Evolutionary conservation across 2,888 invertebrate species (phyloP), one percentile per base, ranked within the genome.

Genomic region (Neoitamus cyanurus): DNA sequence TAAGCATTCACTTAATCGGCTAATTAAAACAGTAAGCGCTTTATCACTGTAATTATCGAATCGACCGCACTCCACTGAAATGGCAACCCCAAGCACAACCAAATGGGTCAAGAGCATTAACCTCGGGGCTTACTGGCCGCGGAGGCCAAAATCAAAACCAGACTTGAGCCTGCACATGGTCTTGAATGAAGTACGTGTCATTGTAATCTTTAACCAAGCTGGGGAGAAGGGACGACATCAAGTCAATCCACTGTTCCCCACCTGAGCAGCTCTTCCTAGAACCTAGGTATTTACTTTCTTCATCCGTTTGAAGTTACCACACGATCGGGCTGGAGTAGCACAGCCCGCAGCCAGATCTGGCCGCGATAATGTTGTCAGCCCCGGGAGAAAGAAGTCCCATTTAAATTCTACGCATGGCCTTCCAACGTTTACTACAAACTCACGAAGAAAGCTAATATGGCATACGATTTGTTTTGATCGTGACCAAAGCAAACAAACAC

Each of bases 401-500:
- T 77, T 77, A 42, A 77, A 77, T 77, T 77, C 77, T 77, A 77
- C 77, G 46, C 77, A 77, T 42, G 77, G 77, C 77, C 77, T 77
- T 77, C 42, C 42, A 42, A 13, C 46, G 77, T 77, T 77, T 46
- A 77, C 77, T 77, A 77, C n/a, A 77, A 77, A 77, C 37, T n/a
- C 30, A 7, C 42, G 42, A 77, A 46, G 77, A 77, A 77, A 77
- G 25, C 46, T 46, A 77, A 77, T 20, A 73, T 46, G 46, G 77
- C 30, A n/a, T 30, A 25, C 77, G 77, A 77, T 77, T 77, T 77
- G 77, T 77, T 77, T 77, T 77, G 77, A 77, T 77, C 77, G 77
- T 11, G 46, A 13, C 31, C 46, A 42, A 77, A 46, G 42, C 42
- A 77, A 77, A 42, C 13, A 77, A 77, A 77, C 46, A 77, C n/a